phyloP scores from a whole-genome alignment of 2,797 vertebrate species.

The Stomatorhinus walkeri region DNA sequence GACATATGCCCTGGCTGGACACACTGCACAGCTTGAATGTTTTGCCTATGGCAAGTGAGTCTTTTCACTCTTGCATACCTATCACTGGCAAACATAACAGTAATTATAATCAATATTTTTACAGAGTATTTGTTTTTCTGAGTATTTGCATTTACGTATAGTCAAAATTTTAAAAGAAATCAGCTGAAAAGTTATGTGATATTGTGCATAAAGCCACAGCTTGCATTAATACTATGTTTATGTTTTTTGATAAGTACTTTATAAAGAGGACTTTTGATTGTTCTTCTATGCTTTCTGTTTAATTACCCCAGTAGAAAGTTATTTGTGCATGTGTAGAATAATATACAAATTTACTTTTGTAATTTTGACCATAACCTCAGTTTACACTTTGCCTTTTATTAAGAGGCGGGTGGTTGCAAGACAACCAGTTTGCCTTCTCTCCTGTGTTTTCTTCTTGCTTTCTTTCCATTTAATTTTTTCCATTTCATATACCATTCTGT shows the following conservation, averaged over 20 bases:
- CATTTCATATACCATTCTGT: background rate
- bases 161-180: background rate
- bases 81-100: background rate
- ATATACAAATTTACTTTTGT: background rate
- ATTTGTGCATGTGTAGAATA: background rate
- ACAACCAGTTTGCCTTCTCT: background rate
- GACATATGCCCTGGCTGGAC: slow-evolving; percentile 80
- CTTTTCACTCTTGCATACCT: background rate
- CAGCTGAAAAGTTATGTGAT: background rate
- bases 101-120: background rate
- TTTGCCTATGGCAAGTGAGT: slow-evolving; percentile 97
- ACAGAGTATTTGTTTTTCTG: background rate
- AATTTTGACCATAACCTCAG: background rate
- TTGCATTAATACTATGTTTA: background rate
- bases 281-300: background rate
- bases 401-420: background rate
- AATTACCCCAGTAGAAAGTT: background rate
- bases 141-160: background rate
- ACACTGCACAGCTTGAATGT: slow-evolving; percentile 79
- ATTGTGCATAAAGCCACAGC: background rate
- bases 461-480: background rate
- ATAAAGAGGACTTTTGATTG: background rate
- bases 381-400: background rate
- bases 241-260: background rate
- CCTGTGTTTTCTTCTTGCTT: background rate